A percentile compares a stretch with the other conserved stretches of the same genome.
Conservation (phyloP, 2,888 invertebrate species). For the Lapara coniferarum region DNA sequence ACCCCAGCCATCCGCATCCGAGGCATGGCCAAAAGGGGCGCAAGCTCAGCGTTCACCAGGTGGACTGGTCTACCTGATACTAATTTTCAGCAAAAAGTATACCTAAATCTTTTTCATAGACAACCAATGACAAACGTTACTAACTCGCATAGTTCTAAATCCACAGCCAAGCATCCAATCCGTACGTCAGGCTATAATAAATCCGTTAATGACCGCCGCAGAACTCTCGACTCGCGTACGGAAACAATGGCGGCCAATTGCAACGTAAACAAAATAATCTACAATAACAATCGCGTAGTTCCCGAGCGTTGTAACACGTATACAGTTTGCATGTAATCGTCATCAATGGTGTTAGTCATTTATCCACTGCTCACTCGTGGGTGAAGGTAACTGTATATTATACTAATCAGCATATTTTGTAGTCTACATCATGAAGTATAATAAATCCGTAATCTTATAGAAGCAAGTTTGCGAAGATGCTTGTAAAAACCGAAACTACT, state of each 20-base stretch:
- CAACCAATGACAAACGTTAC: too few relatives aligned
- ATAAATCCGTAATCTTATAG: background rate
- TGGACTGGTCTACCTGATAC: too few relatives aligned
- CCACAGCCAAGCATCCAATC: background rate
- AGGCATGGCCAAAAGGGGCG: too few relatives aligned
- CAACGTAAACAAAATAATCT: constrained; percentile 23
- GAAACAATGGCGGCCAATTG: constrained; percentile 19
- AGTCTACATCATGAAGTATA: background rate
- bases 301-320: background rate
- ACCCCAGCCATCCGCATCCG: too few relatives aligned
- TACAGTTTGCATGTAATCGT: constrained; percentile 28
- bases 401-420: background rate
- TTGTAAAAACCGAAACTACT: too few relatives aligned
- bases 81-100: too few relatives aligned
- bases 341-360: constrained; percentile 19
- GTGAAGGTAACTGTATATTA: background rate
- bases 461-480: background rate
- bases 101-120: too few relatives aligned
- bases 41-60: too few relatives aligned
- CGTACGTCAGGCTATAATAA: constrained; percentile 12
- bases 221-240: constrained; percentile 14
- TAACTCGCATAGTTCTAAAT: background rate
- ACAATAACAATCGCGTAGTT: constrained; percentile 19
- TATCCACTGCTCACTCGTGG: background rate
- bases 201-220: constrained; percentile 11